phyloP scores from a whole-genome alignment of 2,113 vertebrate species.

The Lipophrys pholis region DNA sequence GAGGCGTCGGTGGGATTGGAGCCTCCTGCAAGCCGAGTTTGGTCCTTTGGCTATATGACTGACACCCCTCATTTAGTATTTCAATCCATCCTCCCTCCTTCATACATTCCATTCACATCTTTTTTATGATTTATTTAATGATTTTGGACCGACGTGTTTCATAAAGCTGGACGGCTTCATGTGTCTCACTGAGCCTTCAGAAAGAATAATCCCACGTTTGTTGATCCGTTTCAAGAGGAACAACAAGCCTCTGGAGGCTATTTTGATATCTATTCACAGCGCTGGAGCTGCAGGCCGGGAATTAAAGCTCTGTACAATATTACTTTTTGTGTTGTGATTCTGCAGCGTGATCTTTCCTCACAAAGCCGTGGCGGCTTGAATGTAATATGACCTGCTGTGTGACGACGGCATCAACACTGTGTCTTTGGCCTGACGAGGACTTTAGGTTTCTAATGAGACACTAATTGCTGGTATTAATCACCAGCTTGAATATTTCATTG shows the following conservation, averaged over 20 bases:
- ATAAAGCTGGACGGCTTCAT: slow-evolving; percentile 19
- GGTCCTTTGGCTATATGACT: too few relatives aligned
- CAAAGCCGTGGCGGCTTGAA: slow-evolving; percentile 35
- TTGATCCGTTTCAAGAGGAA: slow-evolving; percentile 57
- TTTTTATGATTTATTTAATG: slow-evolving; percentile 9
- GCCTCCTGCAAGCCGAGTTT: too few relatives aligned
- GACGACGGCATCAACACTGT: slow-evolving; percentile 11
- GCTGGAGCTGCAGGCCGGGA: slow-evolving; percentile 40
- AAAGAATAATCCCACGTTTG: slow-evolving; percentile 64
- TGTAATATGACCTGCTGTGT: slow-evolving; percentile 6
- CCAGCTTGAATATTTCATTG: too few relatives aligned
- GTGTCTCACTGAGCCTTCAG: slow-evolving; percentile 37
- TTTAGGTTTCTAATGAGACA: too few relatives aligned
- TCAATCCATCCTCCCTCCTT: too few relatives aligned
- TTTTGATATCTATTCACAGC: slow-evolving; percentile 53
- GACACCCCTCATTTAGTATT: too few relatives aligned
- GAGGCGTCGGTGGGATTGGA: too few relatives aligned
- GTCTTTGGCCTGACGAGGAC: slow-evolving; percentile 1
- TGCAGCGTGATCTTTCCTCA: slow-evolving; percentile 35
- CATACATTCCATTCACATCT: too few relatives aligned
- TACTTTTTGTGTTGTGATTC: slow-evolving; percentile 57
- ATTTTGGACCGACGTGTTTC: slow-evolving; percentile 7
- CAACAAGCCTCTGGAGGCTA: slow-evolving; percentile 46
- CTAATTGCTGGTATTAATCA: too few relatives aligned
- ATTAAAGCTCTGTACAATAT: slow-evolving; percentile 51